These are phyloP conservation scores for Catharus ustulatus DNA, from an alignment of 2,797 vertebrate genomes.

Conservation along the genomic window DNA sequence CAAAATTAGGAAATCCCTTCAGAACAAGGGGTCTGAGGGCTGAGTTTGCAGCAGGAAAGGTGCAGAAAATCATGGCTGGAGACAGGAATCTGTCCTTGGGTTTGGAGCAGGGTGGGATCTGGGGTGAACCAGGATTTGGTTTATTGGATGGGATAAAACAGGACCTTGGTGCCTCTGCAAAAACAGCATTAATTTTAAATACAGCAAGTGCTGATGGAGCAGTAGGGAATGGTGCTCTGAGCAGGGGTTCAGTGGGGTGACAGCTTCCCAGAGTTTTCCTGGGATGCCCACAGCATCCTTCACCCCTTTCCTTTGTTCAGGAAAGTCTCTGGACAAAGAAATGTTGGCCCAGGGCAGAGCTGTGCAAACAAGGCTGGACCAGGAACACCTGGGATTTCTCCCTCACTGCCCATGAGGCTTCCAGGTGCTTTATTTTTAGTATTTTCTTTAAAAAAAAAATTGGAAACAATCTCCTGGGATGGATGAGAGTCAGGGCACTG, in stretches of 20 bases:
- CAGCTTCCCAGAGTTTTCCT: background rate
- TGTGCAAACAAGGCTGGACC: background rate
- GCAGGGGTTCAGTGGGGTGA: background rate
- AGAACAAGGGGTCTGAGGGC: background rate
- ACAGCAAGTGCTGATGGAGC: background rate
- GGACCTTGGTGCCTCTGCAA: fast-evolving
- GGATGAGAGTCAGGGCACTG: background rate
- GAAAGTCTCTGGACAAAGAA: background rate
- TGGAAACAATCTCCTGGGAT: background rate
- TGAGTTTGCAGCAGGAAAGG: background rate
- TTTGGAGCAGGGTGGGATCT: background rate
- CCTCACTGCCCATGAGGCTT: background rate
- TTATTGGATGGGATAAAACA: background rate
- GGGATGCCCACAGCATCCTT: background rate
- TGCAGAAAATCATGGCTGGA: background rate
- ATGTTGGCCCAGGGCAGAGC: background rate
- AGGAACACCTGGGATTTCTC: background rate
- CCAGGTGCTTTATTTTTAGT: background rate
- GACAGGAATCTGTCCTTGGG: background rate
- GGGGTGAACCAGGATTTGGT: fast-evolving
- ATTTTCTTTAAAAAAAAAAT: background rate
- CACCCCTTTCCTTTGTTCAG: background rate
- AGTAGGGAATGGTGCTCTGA: fast-evolving
- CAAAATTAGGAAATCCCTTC: background rate
- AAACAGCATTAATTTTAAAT: background rate